Evolutionary conservation across 92 coral and sea anemone species (phyloP), one percentile per base, ranked within the genome.

Genomic region (Epizoanthus fatuus): DNA sequence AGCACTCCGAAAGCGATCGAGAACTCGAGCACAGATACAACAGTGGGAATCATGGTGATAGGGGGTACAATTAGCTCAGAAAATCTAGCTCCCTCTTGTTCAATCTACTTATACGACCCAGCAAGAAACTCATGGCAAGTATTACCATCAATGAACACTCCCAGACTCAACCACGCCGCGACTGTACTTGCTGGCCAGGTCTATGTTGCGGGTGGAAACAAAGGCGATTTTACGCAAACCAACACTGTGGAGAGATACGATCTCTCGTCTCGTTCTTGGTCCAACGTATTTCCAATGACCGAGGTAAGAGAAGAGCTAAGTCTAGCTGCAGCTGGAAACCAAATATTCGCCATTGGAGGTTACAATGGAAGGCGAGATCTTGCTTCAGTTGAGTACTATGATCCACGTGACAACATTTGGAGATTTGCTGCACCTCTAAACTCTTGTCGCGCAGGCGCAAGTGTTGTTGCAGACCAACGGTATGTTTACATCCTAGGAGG

Each of bases 401-500:
- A 74, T 13, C 64, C 87, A 42, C 19, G 16, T 3, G n/a, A 76
- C 47, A 19, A 76, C 29, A 76, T 76, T 38, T 90, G 93, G 93
- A 67, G 73, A 57, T 81, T 90, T 12, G 89, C 75, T 1, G 39
- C 59, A 5, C 93, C 93, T 42, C 81, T 90, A 84, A 51, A 72
- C 69, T 51, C 60, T 10, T 81, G 87, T 40, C 90, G 86, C 22
- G 84, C 93, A 19, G 93, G 93, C 7, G 86, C 90, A 22, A 65
- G 74, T 56, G 87, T 79, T 54, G 90, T 81, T 11, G 74, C 84
- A 3, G 87, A 90, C 51, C 74, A 77, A 11, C 49, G 56, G 32
- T 79, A 40, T 64, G 57, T 86, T 51, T 90, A 80, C 74, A 69
- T 90, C 63, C 74, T 90, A 19, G 93, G 93, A 38, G 93, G 93